Evolutionary conservation across 2,888 invertebrate genomes (phyloP), one percentile per base, ranked within the genome.

Genomic region (Spilarctia lutea): DNA sequence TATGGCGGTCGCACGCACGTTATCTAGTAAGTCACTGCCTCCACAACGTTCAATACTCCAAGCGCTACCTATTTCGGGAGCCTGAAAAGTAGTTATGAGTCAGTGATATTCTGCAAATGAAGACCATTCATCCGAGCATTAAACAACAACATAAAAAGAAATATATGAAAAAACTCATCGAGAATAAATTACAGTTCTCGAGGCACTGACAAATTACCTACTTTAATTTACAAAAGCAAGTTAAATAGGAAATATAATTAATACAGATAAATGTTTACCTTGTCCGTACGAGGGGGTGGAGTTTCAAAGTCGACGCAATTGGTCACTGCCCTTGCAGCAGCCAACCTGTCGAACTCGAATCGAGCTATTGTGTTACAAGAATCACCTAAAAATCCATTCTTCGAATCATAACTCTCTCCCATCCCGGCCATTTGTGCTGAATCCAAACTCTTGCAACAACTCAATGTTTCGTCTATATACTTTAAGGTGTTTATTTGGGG

Each of bases 401-500:
- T 93, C 3, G 93, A 93, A 83, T 95, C 96, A 77, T 96, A 96
- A 76, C 96, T 96, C 79, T 96, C 96, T 1, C 95, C 96, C 93
- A 96, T 94, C 4, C 96, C 96, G 6, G 91, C 95, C 67, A 96
- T 87, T 79, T 96, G 96, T 10, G 95, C 87, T 0, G 96, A 96
- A 79, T 96, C 96, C 68, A 96, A 86, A 80, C 96, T 96, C 82
- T 96, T 96, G 73, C 96, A 96, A 79, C 91, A 95, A 81, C 96
- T 96, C 65, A 96, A 81, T 1, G 95, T 96, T 85, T 97, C 97
- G 83, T 97, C 97, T 78, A 97, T 97, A 81, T 96, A 97, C 85
- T 96, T 97, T 56, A 97, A 90, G 65, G 96, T 96, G 75, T 97
- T 96, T 48, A 97, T 96, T 82, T 96, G 96, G 8, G 94, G 94